A percentile compares a stretch with the other conserved stretches of the same genome.
Conservation (phyloP, 2,797 vertebrate species). For the Tragopan temminckii region DNA sequence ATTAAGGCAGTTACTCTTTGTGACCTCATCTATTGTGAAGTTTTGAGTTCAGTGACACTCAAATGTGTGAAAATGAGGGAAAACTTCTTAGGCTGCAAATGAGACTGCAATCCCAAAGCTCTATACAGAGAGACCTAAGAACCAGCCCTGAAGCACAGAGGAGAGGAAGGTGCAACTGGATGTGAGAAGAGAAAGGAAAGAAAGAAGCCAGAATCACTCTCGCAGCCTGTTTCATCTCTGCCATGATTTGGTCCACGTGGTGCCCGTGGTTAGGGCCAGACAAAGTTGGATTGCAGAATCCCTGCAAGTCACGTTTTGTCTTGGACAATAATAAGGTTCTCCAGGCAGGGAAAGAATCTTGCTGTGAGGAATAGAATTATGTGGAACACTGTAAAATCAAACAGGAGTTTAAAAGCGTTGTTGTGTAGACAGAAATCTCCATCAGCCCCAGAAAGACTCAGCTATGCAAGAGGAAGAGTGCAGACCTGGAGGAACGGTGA, state of each 20-base stretch:
- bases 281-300: neutral
- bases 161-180: neutral
- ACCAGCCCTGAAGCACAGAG: neutral
- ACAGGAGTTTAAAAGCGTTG: neutral
- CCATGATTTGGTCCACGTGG: neutral
- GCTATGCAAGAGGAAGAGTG: neutral
- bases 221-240: neutral
- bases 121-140: neutral
- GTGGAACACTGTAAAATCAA: neutral
- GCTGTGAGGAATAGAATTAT: neutral
- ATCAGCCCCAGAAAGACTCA: neutral
- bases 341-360: neutral
- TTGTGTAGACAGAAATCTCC: neutral
- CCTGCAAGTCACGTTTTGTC: neutral
- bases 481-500: neutral
- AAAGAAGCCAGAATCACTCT: neutral
- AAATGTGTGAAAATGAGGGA: neutral
- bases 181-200: neutral
- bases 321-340: neutral
- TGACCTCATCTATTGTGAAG: neutral
- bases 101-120: neutral
- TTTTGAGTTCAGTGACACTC: neutral
- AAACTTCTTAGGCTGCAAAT: neutral
- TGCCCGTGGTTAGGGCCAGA: fast-evolving
- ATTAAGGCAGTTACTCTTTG: neutral